Percentiles rank a stretch among this genome's conserved stretches.
phyloP scores from a whole-genome alignment of 2,888 invertebrate species.

The Mesorhabditis belari region DNA sequence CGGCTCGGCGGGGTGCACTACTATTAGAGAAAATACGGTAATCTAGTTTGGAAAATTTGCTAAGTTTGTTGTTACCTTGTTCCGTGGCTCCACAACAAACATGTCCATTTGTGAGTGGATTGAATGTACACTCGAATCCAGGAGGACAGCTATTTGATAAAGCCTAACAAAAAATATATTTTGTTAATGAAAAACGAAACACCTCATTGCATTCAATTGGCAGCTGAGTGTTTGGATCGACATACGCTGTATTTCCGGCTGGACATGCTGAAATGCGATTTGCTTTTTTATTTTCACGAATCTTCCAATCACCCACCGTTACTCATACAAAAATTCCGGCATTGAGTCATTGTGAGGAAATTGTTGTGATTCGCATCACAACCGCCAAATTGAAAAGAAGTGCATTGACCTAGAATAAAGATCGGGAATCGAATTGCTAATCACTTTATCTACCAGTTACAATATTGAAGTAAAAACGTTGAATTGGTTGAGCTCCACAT shows the following conservation, averaged over 20 bases:
- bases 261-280: conserved; percentile 16
- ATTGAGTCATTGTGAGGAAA: conserved; percentile 37
- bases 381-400: conserved; percentile 41
- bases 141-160: conserved; percentile 25
- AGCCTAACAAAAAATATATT: conserved; percentile 5
- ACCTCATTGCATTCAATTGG: conserved; percentile 36
- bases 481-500: conserved; percentile 18
- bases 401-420: conserved; percentile 18
- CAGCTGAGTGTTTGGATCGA: conserved; percentile 37
- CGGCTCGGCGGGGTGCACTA: too few relatives aligned
- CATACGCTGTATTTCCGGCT: conserved; percentile 38
- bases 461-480: conserved; percentile 26
- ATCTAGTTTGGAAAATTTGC: too few relatives aligned
- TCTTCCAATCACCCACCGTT: conserved; percentile 10
- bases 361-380: conserved; percentile 45
- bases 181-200: background rate
- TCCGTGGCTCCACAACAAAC: conserved; percentile 45
- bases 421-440: background rate
- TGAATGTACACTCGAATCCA: conserved; percentile 31
- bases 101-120: conserved; percentile 29
- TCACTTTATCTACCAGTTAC: conserved; percentile 12
- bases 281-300: background rate
- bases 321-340: conserved; percentile 34
- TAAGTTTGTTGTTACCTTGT: conserved; percentile 9
- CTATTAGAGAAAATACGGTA: too few relatives aligned